Evolutionary conservation across 2,797 vertebrate genomes (phyloP), one percentile per base, ranked within the genome.

Genomic region (Neomorphus geoffroyi): DNA sequence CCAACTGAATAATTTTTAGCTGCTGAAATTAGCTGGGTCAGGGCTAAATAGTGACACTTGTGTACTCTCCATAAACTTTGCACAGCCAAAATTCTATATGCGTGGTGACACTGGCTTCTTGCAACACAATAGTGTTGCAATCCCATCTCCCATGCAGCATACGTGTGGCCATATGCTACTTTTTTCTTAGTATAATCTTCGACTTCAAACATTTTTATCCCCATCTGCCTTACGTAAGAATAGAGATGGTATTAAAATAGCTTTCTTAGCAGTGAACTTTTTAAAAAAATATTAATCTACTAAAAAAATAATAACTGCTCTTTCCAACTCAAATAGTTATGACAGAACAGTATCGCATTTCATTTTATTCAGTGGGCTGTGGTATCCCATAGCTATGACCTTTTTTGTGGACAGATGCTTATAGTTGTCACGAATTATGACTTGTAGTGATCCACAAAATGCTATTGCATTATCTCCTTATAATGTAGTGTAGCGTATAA

Each of bases 391-490:
- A 89, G 80, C 54, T 83, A 72, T 85, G 85, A 96, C 84, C 70
- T 78, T 74, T 67, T 91, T 64, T 86, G 87, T 92, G 79, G 78
- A 89, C 81, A 69, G 46, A 48, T 81, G 51, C 66, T 86, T 94
- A 54, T 32, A 89, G 56, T 53, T 86, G 50, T 51, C 75, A 89
- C 33, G 64, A 93, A 69, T 92, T 74, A 94, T 51, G 54, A 94
- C 73, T 82, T 67, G 32, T 30, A 85, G 57, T 70, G 45, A 80
- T 93, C 61, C 77, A 88, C 86, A 56, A 80, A 94, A 89, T 72
- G 72, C 10, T 77, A 64, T 64, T 79, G 60, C 57, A 81, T 95
- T 96, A 91, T 92, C 60, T 88, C 67, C n/a, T 87, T 80, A 57
- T 92, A 94, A 92, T 50, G 46, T 48, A 53, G 66, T 80, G 27